A percentile compares a stretch with the other conserved stretches of the same genome.
phyloP scores from a whole-genome alignment of 1,140 invertebrate species.

The Drosophila jambulina region DNA sequence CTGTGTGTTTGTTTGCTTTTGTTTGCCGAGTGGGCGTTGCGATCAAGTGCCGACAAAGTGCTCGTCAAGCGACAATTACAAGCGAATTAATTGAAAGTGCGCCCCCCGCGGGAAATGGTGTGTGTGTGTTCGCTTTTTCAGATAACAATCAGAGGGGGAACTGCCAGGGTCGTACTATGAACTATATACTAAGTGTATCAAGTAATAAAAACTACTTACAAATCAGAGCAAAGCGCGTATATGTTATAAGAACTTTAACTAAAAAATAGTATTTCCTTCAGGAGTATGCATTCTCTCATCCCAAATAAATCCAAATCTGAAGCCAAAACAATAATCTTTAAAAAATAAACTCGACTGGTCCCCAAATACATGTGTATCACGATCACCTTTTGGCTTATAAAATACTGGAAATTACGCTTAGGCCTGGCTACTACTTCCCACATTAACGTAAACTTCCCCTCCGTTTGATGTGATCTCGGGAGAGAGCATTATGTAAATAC shows the following conservation, averaged over 20 bases:
- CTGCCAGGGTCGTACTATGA: neutral
- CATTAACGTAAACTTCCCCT: slow-evolving; percentile 9
- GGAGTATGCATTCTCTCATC: neutral
- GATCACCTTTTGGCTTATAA: neutral
- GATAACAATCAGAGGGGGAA: slow-evolving; percentile 13
- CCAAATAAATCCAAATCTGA: neutral
- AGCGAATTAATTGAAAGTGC: slow-evolving; percentile 77
- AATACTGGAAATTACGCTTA: neutral
- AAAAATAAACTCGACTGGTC: neutral
- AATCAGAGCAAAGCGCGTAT: no score
- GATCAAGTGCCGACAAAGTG: slow-evolving; percentile 73
- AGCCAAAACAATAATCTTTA: neutral
- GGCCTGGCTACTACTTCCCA: slow-evolving; percentile 1
- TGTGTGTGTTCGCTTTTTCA: neutral
- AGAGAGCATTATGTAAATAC: slow-evolving; percentile 13
- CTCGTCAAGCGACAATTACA: slow-evolving; percentile 79
- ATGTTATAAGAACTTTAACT: neutral
- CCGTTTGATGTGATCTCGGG: slow-evolving; percentile 5
- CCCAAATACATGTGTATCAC: neutral
- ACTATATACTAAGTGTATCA: no score
- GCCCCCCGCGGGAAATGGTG: slow-evolving; percentile 3
- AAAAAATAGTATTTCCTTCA: neutral
- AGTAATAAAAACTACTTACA: no score
- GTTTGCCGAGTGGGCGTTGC: slow-evolving; percentile 57
- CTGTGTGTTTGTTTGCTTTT: slow-evolving; percentile 13